Conservation (phyloP, 2,113 vertebrate genomes). For the Dasyurus viverrinus region DNA sequence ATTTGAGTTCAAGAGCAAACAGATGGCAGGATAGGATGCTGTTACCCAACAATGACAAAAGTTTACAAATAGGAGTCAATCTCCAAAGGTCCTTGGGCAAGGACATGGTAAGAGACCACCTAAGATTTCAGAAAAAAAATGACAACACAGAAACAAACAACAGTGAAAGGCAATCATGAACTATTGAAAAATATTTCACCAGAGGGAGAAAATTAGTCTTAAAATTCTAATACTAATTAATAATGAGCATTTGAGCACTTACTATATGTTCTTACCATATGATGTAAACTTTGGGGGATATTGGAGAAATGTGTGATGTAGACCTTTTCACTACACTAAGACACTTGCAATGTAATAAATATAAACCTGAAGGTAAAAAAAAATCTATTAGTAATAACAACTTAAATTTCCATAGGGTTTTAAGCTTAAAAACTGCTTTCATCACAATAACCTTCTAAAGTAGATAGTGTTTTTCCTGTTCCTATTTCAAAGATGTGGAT, state of each 20-base stretch:
- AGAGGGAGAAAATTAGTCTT: slow-evolving; percentile 26
- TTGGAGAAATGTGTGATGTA: background rate
- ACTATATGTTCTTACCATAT: background rate
- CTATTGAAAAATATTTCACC: background rate
- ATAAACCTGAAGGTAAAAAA: slow-evolving; percentile 8
- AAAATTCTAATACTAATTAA: background rate
- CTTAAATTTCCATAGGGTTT: too few relatives aligned
- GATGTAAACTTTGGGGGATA: background rate
- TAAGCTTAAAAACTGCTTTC: too few relatives aligned
- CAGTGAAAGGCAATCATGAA: background rate
- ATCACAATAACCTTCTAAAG: too few relatives aligned
- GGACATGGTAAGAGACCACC: background rate
- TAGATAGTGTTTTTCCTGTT: too few relatives aligned
- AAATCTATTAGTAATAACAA: too few relatives aligned
- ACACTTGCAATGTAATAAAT: slow-evolving; percentile 30
- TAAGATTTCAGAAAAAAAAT: background rate
- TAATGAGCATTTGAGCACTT: background rate
- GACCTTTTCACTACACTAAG: background rate
- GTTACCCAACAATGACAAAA: background rate
- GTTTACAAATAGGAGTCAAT: background rate
- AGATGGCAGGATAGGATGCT: background rate
- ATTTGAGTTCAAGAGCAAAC: slow-evolving; percentile 21
- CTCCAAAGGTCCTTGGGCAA: background rate
- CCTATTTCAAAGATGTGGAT: too few relatives aligned
- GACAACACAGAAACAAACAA: background rate